Evolutionary conservation across 2,888 invertebrate species (phyloP), one percentile per base, ranked within the genome.

Genomic region (Caenorhabditis sinica): DNA sequence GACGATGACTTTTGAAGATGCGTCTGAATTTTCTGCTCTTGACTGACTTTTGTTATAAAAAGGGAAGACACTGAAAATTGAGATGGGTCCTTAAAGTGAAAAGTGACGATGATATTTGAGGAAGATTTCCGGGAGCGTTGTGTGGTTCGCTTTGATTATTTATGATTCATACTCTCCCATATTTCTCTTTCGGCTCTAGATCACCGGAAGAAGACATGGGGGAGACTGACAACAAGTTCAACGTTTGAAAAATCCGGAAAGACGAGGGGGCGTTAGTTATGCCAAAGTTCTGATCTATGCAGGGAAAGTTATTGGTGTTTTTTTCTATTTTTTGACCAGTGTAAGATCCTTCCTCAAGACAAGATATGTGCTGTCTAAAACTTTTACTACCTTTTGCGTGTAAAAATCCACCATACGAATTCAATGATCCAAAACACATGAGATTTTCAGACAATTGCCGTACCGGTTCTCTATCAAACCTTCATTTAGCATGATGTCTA

Each of bases 1-100:
- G 53, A 28, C n/a, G 30, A 65, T 43, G 65, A 66, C 66, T 80
- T 72, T 72, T 58, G 30, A 60, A 72, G 60, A 69, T 69, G 36
- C 6, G 9, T 11, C 36, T 25, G 5, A 20, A 20, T 30, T 25
- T 43, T 36, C 1, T 51, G 43, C 51, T 20, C 45, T 17, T 45
- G 40, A 8, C 30, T 23, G 45, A 45, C 25, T 23, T 13, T 28
- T 33, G 28, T n/a, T 25, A 25, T 60, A 2, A 6, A 13, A 13
- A 40, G 28, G 30, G 60, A 8, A 51, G n/a, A 25, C 8, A 15
- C 8, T 30, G 60, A 17, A 73, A 69, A 56, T 17, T 69, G 56
- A 69, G 69, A 65, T 25, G 45, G 20, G 43, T 15, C 15, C n/a
- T 5, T 28, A 28, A 61, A 36, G 51, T 61, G 45, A 61, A 60